Evolutionary conservation across 2,797 vertebrate species (phyloP).

Genomic region (Graptemys geographica): DNA sequence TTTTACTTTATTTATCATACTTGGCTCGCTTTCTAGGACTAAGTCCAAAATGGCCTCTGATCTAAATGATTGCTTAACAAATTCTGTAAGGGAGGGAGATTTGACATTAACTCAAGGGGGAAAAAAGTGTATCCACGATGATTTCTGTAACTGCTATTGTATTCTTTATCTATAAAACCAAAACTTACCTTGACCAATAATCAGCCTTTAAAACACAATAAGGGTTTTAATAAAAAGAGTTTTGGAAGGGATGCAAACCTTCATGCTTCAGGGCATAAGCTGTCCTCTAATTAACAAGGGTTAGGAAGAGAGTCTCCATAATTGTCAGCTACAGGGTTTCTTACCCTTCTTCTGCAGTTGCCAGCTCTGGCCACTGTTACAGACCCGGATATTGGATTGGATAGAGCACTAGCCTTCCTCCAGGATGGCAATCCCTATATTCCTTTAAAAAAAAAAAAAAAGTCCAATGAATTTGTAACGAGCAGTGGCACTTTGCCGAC

Average conservation of each 20-base stretch:
- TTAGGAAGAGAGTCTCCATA: not conserved
- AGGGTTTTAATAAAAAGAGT: not conserved
- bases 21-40: slow-evolving; percentile 66
- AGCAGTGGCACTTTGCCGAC: not conserved
- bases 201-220: not conserved
- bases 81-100: slow-evolving; percentile 39
- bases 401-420: not conserved
- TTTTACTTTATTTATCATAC: slow-evolving; percentile 72
- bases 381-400: not conserved
- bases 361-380: not conserved
- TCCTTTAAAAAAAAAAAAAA: not conserved
- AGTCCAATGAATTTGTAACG: accelerated
- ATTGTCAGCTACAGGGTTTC: not conserved
- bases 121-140: not conserved
- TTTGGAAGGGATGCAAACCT: not conserved
- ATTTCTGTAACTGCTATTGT: not conserved
- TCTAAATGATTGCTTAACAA: slow-evolving; percentile 69
- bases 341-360: not conserved
- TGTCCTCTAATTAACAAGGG: not conserved
- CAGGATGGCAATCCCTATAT: not conserved
- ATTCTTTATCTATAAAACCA: not conserved
- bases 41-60: slow-evolving; percentile 54
- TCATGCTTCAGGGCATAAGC: not conserved
- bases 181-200: not conserved
- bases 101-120: not conserved